These are phyloP conservation scores for Actenoides lindsayi DNA, from an alignment of 2,113 vertebrate species.

Conservation along the genomic window DNA sequence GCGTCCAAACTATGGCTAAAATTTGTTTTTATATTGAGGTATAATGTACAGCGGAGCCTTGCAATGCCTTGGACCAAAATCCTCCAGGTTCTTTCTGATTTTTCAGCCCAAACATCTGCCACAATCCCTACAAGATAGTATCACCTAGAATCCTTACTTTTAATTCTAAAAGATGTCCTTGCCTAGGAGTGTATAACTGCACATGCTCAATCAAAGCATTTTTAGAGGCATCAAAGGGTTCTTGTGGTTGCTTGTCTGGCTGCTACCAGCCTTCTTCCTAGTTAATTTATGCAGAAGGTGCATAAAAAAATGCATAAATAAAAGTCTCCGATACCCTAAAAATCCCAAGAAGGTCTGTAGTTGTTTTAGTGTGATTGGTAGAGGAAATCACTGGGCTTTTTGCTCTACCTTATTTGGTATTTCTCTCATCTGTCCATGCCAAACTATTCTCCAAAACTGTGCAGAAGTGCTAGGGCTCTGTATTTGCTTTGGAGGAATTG, in stretches of 20 bases:
- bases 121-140: background rate
- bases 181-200: background rate
- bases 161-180: background rate
- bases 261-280: background rate
- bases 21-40: background rate
- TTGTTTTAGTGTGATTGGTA: background rate
- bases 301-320: background rate
- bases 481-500: background rate
- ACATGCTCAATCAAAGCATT: background rate
- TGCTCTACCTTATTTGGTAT: background rate
- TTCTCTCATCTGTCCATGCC: background rate
- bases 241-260: background rate
- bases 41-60: background rate
- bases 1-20: background rate
- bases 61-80: background rate
- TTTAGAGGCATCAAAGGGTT: background rate
- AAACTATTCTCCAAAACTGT: background rate
- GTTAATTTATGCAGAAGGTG: background rate
- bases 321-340: background rate
- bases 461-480: background rate
- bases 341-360: background rate
- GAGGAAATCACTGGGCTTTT: background rate
- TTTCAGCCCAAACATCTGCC: background rate
- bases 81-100: background rate
- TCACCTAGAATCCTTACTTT: background rate